These are phyloP conservation scores for Lissocephala sabroskyi DNA, from an alignment of 2,888 invertebrate species.

Conservation along the genomic window DNA sequence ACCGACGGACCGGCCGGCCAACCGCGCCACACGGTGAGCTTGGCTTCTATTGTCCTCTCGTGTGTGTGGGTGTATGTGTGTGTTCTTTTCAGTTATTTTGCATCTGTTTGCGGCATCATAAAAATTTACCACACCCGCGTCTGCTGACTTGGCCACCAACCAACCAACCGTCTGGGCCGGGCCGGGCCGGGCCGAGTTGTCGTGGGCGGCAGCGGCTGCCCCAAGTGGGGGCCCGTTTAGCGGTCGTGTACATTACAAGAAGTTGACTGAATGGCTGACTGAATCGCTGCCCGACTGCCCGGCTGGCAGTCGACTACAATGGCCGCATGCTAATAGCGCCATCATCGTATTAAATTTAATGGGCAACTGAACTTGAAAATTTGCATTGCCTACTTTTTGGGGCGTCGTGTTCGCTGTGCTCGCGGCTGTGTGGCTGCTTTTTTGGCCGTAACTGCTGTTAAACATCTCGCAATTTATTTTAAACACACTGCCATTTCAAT, in stretches of 20 bases:
- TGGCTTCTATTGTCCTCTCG: neutral
- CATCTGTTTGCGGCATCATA: conserved; percentile 63
- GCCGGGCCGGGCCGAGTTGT: no score
- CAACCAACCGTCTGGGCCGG: no score
- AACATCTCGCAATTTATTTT: neutral
- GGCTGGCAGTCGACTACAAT: no score
- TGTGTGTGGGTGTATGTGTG: conserved; percentile 10
- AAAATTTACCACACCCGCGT: conserved; percentile 59
- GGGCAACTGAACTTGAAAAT: conserved; percentile 31
- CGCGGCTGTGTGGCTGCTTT: neutral
- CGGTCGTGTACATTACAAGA: conserved; percentile 31
- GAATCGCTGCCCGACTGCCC: no score
- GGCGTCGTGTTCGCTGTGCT: no score
- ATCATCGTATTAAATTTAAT: conserved; percentile 48
- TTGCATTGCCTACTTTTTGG: conserved; percentile 30
- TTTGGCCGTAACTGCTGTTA: neutral
- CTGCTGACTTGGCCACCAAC: conserved; percentile 19
- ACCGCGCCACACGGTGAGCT: conserved; percentile 6
- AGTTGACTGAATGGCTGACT: conserved; percentile 12
- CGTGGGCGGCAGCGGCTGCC: conserved; percentile 23
- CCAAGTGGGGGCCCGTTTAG: no score
- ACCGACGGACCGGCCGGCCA: no score
- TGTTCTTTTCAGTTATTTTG: conserved; percentile 53
- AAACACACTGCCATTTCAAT: neutral
- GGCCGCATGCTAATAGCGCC: conserved; percentile 11